Conservation (phyloP, 2,888 invertebrate genomes). For the Volucella zonaria region DNA sequence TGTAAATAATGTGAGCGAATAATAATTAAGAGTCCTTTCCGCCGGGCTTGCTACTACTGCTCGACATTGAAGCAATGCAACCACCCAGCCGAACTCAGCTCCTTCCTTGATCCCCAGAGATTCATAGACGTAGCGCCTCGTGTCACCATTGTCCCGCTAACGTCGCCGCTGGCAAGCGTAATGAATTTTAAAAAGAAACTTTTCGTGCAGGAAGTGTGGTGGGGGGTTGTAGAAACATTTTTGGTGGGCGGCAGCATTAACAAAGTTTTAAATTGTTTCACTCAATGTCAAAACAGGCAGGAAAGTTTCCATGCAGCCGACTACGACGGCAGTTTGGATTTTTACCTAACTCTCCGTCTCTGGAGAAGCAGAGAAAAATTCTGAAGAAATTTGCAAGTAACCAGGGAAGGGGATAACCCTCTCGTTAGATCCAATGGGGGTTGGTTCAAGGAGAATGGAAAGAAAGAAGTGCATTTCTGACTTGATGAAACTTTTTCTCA, state of each 20-base stretch:
- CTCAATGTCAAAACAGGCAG: constrained; percentile 58
- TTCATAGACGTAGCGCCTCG: constrained; percentile 7
- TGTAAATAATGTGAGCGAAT: constrained; percentile 52
- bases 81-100: too few species aligned
- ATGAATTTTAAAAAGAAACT: constrained; percentile 48
- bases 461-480: constrained; percentile 21
- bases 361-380: constrained; percentile 1
- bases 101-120: too few species aligned
- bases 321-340: constrained; percentile 18
- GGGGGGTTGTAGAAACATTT: constrained; percentile 8
- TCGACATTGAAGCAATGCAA: background rate
- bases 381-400: constrained; percentile 37
- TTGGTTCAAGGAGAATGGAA: too few species aligned
- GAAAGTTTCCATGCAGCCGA: constrained; percentile 35
- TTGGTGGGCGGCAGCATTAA: constrained; percentile 48
- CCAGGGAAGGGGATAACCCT: constrained; percentile 40
- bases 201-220: constrained; percentile 17
- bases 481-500: constrained; percentile 58
- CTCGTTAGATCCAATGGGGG: background rate
- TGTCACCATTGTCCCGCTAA: too few species aligned
- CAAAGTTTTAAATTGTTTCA: constrained; percentile 69
- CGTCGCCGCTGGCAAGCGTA: constrained; percentile 9
- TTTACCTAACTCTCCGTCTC: background rate
- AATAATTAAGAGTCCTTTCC: constrained; percentile 47
- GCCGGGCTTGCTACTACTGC: background rate